These are phyloP conservation scores for Zalophus californianus DNA, from an alignment of 2,797 vertebrate species.

Conservation along the genomic window DNA sequence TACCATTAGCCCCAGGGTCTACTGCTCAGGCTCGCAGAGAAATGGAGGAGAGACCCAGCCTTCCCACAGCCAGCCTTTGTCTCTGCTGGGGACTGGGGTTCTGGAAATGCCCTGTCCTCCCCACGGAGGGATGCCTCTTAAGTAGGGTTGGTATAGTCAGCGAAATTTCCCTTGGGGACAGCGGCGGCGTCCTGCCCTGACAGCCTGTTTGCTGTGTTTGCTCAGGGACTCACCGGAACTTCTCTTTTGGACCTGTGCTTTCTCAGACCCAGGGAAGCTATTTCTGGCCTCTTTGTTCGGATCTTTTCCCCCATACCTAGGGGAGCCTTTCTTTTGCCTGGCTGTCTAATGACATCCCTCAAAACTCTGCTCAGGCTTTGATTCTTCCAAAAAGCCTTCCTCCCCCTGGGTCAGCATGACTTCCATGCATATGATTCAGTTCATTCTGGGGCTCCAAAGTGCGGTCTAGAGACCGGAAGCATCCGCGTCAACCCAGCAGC, in stretches of 20 bases:
- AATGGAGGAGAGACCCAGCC: neutral
- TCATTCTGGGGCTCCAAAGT: neutral
- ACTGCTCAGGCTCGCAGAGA: neutral
- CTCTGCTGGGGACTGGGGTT: neutral
- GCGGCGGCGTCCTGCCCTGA: neutral
- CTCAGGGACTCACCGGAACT: neutral
- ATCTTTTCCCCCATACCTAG: neutral
- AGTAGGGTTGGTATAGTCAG: neutral
- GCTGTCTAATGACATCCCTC: neutral
- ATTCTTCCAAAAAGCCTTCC: neutral
- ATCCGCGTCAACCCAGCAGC: neutral
- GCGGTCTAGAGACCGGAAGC: neutral
- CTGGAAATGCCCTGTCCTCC: neutral
- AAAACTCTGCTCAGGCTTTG: neutral
- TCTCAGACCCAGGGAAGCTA: neutral
- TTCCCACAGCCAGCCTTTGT: neutral
- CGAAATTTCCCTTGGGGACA: neutral
- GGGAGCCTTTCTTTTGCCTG: neutral
- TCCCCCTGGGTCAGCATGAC: neutral
- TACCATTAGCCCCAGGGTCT: neutral
- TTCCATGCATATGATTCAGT: neutral
- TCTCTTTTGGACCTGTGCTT: neutral
- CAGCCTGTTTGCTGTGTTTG: neutral
- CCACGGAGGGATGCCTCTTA: fast-evolving
- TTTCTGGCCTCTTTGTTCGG: neutral